Evolutionary conservation across 2,888 invertebrate genomes (phyloP).

Genomic region (Drosophila rubida): DNA sequence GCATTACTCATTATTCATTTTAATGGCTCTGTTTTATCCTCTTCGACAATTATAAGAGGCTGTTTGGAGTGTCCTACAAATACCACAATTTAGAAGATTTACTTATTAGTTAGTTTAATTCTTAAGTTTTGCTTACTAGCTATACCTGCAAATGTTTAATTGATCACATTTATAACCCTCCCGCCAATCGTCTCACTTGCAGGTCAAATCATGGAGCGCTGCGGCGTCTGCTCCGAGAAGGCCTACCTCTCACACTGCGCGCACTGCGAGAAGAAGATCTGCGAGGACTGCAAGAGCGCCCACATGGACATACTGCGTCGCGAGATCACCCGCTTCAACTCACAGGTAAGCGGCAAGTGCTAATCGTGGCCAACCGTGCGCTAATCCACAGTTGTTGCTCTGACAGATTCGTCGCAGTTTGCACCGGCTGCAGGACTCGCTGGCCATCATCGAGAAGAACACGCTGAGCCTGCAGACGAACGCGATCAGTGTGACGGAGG

Average conservation of each 20-base stretch:
- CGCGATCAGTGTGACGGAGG: conserved; percentile 95
- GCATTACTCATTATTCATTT: no score
- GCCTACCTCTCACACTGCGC: conserved; percentile 94
- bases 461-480: conserved; percentile 94
- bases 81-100: no score
- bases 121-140: no score
- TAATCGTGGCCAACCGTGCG: neutral
- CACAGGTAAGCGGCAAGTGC: conserved; percentile 87
- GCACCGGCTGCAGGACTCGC: conserved; percentile 94
- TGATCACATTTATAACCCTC: neutral
- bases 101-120: no score
- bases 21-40: no score
- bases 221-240: conserved; percentile 97
- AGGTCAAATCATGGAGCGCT: conserved; percentile 95
- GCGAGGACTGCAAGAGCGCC: conserved; percentile 97
- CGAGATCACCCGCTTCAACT: conserved; percentile 95
- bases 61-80: no score
- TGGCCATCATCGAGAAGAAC: conserved; percentile 94
- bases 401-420: conserved; percentile 91
- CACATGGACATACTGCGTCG: conserved; percentile 98
- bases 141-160: no score
- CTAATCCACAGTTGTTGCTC: neutral
- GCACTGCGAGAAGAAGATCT: conserved; percentile 99
- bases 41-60: no score
- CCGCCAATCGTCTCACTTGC: conserved; percentile 1